These are phyloP conservation scores for Paralvinella palmiformis DNA, from an alignment of 1,140 invertebrate species.

Conservation along the genomic window DNA sequence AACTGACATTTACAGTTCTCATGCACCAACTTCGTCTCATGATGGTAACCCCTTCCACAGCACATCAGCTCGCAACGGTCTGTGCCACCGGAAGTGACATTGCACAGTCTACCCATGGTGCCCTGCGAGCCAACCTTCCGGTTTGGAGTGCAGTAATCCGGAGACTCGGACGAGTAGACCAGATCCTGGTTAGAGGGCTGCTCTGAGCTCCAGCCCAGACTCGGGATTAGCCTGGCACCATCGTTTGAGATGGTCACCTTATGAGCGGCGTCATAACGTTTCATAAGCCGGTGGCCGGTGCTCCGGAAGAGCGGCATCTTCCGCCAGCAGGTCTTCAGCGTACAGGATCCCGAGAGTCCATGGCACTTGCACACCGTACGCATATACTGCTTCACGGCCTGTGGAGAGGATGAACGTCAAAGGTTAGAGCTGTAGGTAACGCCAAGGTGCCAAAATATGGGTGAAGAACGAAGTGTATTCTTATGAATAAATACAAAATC, in stretches of 20 bases:
- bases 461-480: too few species aligned
- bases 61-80: conserved; percentile 80
- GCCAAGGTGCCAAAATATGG: too few species aligned
- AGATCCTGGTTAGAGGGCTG: conserved; percentile 58
- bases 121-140: conserved; percentile 78
- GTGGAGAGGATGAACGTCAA: conserved; percentile 38
- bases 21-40: conserved; percentile 67
- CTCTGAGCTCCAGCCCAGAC: conserved; percentile 3
- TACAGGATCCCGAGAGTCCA: conserved; percentile 90
- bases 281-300: conserved; percentile 72
- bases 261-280: conserved; percentile 70
- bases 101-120: conserved; percentile 56
- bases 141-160: conserved; percentile 76
- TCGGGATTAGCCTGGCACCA: neutral
- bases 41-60: conserved; percentile 83
- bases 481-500: too few species aligned
- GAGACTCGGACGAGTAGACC: conserved; percentile 84
- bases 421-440: too few species aligned
- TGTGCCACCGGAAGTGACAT: conserved; percentile 59
- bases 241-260: conserved; percentile 9
- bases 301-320: conserved; percentile 76
- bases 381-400: conserved; percentile 76
- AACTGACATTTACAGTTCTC: conserved; percentile 86
- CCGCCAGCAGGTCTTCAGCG: conserved; percentile 90
- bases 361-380: conserved; percentile 91